A percentile compares a stretch with the other conserved stretches of the same genome.
Conservation (phyloP, 2,888 invertebrate genomes). For the Sesia bembeciformis region DNA sequence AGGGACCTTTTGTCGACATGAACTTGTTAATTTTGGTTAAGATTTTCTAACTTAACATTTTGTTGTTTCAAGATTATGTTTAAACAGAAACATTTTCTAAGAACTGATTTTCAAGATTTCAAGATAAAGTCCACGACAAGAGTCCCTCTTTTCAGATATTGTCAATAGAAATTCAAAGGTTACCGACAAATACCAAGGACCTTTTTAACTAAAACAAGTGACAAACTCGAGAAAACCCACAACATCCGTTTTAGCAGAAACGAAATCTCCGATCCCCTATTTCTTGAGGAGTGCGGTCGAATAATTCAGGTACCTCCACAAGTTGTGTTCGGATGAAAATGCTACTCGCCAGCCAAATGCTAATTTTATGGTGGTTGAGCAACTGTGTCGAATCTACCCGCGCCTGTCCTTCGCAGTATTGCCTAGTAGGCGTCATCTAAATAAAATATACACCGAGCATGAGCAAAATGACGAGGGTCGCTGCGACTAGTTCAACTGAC, state of each 20-base stretch:
- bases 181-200: constrained; percentile 2
- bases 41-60: no score
- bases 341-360: constrained; percentile 69
- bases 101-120: no score
- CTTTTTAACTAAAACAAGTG: background rate
- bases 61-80: no score
- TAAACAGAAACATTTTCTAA: no score
- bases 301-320: constrained; percentile 60
- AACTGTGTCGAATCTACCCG: constrained; percentile 64
- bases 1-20: no score
- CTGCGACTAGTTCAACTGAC: constrained; percentile 20
- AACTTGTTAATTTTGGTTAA: no score
- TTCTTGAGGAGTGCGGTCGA: constrained; percentile 54
- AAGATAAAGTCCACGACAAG: no score
- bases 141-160: no score
- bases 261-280: constrained; percentile 31
- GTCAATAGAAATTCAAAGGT: background rate
- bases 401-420: constrained; percentile 61
- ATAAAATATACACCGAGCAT: constrained; percentile 45
- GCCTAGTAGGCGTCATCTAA: constrained; percentile 63
- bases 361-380: constrained; percentile 75
- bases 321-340: constrained; percentile 61
- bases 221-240: constrained; percentile 12
- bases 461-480: constrained; percentile 39
- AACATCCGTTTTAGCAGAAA: constrained; percentile 17